These are phyloP conservation scores for Diacarnus erythraeanus DNA, from an alignment of 37 sponge, comb jelly and placozoan species.

Conservation along the genomic window DNA sequence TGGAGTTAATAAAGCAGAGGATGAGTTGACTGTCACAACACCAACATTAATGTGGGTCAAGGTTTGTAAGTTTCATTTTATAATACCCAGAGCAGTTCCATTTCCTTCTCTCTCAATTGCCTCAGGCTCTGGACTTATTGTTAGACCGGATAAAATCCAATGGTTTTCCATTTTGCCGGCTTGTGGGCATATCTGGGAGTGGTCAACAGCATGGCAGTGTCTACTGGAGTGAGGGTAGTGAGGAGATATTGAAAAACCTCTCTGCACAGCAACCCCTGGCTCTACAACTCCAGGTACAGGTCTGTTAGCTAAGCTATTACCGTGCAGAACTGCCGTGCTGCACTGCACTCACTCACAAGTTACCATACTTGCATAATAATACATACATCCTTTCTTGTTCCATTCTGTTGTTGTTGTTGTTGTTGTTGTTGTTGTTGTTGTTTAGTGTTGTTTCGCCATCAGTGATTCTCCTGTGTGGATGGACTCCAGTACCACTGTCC, in stretches of 20 bases:
- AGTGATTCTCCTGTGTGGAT: conserved; percentile 90
- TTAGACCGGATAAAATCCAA: conserved; percentile 40
- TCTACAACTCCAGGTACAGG: conserved; percentile 67
- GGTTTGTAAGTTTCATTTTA: too few species aligned
- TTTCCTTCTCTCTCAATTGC: not conserved
- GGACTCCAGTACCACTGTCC: conserved; percentile 88
- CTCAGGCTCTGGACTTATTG: conserved; percentile 78
- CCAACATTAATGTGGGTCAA: conserved; percentile 94
- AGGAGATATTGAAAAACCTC: conserved; percentile 43
- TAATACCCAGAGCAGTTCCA: not conserved
- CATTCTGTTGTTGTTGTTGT: too few species aligned
- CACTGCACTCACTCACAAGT: too few species aligned
- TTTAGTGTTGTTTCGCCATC: conserved; percentile 58
- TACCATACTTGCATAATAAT: not conserved
- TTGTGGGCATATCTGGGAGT: conserved; percentile 73
- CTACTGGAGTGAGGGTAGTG: conserved; percentile 85
- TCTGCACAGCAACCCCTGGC: conserved; percentile 30
- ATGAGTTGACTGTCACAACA: conserved; percentile 76
- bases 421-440: too few species aligned
- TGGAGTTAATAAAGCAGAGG: conserved; percentile 56
- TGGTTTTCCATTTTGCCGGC: conserved; percentile 64
- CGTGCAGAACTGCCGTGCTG: not conserved
- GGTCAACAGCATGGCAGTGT: conserved; percentile 98
- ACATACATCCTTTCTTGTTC: not conserved
- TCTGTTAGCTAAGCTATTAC: not conserved